Evolutionary conservation across 2,797 vertebrate genomes (phyloP).

Genomic region (Huso huso): DNA sequence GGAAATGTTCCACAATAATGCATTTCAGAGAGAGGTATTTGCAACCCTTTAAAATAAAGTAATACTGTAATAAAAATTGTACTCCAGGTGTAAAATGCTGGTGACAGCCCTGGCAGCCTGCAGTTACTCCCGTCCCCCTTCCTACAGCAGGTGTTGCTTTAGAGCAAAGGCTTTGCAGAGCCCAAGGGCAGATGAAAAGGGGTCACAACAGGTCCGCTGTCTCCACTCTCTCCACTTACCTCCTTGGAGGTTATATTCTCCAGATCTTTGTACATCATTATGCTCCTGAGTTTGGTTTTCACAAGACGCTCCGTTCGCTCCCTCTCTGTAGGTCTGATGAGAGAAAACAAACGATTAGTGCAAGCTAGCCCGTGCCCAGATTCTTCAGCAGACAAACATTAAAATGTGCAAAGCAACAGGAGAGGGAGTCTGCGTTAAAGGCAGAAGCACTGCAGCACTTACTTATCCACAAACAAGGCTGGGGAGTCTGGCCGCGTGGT

Average conservation of each 20-base stretch:
- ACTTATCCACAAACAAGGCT: conserved; percentile 88
- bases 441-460: conserved; percentile 34
- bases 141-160: too few relatives aligned
- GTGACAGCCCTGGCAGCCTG: too few relatives aligned
- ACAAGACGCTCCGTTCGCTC: conserved; percentile 87
- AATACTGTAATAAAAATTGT: too few relatives aligned
- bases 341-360: neutral
- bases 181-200: too few relatives aligned
- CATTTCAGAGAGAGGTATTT: too few relatives aligned
- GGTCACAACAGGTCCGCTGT: neutral
- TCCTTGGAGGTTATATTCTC: conserved; percentile 97
- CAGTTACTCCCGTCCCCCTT: too few relatives aligned
- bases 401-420: neutral
- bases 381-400: neutral
- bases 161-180: too few relatives aligned
- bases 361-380: too few relatives aligned
- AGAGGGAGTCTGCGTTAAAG: neutral
- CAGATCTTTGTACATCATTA: conserved; percentile 94
- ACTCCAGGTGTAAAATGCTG: too few relatives aligned
- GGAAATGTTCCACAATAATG: too few relatives aligned
- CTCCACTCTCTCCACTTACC: conserved; percentile 47
- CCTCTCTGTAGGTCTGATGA: conserved; percentile 78
- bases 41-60: too few relatives aligned
- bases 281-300: conserved; percentile 88
- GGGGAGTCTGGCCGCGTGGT: conserved; percentile 85